Conservation (phyloP, 2,797 vertebrate species). For the Lindbergichthys nudifrons region DNA sequence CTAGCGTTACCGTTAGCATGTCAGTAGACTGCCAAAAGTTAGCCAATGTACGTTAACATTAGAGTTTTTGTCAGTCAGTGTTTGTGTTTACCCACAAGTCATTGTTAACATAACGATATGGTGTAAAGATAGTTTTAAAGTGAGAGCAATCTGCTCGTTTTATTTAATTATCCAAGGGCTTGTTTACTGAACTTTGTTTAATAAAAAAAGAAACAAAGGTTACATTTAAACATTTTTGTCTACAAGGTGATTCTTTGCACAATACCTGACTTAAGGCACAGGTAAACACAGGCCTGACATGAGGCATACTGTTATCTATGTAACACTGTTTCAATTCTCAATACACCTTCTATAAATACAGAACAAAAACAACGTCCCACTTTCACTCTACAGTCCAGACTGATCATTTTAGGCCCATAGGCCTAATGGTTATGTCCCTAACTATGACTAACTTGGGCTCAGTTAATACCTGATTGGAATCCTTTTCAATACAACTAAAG, state of each 20-base stretch:
- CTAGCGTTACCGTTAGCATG: constrained; percentile 32
- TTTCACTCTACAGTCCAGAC: background rate
- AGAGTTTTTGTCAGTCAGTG: constrained; percentile 19
- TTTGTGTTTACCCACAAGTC: constrained; percentile 15
- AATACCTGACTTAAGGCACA: constrained; percentile 2
- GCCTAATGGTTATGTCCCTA: background rate
- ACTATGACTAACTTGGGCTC: background rate
- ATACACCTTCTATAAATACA: background rate
- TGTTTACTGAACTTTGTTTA: background rate
- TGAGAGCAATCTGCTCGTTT: background rate
- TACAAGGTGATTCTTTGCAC: background rate
- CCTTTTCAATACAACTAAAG: background rate
- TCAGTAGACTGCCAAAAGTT: constrained; percentile 48
- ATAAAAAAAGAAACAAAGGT: background rate
- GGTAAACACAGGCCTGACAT: constrained; percentile 26
- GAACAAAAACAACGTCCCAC: background rate
- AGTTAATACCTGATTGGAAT: background rate
- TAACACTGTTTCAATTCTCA: background rate
- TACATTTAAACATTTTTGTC: background rate
- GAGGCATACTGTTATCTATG: constrained; percentile 19
- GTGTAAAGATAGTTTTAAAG: background rate
- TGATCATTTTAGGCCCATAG: background rate
- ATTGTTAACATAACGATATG: background rate
- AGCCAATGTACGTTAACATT: background rate
- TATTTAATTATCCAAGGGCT: background rate